Evolutionary conservation across 2,797 vertebrate genomes (phyloP).

Genomic region (Pogonophryne albipinna): DNA sequence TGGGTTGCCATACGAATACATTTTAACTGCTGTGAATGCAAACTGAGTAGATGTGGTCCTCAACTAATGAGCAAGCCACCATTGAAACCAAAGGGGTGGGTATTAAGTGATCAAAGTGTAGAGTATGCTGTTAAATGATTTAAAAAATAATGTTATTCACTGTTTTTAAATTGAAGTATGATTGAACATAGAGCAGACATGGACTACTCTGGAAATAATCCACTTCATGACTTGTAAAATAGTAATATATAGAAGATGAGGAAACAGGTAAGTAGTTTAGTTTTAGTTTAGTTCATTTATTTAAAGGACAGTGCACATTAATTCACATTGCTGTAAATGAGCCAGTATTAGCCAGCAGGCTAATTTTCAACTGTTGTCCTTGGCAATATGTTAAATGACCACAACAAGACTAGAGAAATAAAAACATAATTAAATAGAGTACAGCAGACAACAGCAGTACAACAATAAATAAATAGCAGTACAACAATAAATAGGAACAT

Average conservation of each 20-base stretch:
- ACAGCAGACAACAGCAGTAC: too few species aligned
- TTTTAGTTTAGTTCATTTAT: too few species aligned
- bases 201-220: background rate
- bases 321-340: too few species aligned
- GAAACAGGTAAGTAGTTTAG: background rate
- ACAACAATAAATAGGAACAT: too few species aligned
- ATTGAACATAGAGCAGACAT: background rate
- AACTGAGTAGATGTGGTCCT: background rate
- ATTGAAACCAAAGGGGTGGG: background rate
- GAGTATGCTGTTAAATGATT: background rate
- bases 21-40: background rate
- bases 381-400: too few species aligned
- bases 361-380: too few species aligned
- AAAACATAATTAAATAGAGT: too few species aligned
- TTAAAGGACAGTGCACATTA: too few species aligned
- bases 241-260: background rate
- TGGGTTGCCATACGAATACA: background rate
- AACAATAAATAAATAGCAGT: too few species aligned
- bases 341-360: too few species aligned
- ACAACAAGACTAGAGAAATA: too few species aligned
- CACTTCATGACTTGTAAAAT: background rate
- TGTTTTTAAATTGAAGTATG: background rate
- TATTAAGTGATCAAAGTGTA: background rate
- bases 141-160: background rate
- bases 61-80: background rate